These are phyloP conservation scores for Phalacrocorax brasilianus DNA, from an alignment of 2,113 vertebrate species.

Conservation along the genomic window DNA sequence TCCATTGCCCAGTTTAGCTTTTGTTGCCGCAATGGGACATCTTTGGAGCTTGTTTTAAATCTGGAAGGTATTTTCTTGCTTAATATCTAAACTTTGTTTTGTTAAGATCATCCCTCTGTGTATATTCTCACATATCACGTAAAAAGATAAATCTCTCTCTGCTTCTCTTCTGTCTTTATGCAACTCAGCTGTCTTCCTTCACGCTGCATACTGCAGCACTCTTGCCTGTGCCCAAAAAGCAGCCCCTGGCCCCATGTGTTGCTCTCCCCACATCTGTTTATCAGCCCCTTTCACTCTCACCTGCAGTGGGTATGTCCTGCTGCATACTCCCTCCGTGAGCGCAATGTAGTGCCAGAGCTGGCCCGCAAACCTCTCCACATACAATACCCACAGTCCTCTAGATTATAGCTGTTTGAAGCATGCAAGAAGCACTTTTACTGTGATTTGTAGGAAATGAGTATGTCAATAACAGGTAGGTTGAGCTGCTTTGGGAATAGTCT, in stretches of 20 bases:
- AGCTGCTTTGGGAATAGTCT: neutral
- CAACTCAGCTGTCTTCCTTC: neutral
- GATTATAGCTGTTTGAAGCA: neutral
- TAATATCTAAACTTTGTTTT: neutral
- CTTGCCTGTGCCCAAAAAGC: neutral
- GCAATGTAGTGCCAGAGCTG: neutral
- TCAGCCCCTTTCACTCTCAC: neutral
- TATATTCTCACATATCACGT: neutral
- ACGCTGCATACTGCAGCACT: neutral
- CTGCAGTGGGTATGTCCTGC: fast-evolving
- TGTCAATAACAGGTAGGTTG: neutral
- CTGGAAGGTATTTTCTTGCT: neutral
- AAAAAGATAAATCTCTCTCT: neutral
- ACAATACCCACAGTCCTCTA: neutral
- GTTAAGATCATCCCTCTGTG: neutral
- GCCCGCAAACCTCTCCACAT: neutral
- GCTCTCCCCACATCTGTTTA: neutral
- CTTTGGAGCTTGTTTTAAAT: neutral
- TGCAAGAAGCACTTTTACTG: neutral
- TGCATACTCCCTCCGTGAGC: fast-evolving
- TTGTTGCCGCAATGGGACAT: neutral
- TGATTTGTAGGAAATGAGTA: neutral
- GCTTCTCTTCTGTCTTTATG: neutral
- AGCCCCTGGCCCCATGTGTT: neutral
- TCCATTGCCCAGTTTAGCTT: neutral